Conservation (phyloP, 2,797 vertebrate genomes). For the Melanotaenia nigrans region DNA sequence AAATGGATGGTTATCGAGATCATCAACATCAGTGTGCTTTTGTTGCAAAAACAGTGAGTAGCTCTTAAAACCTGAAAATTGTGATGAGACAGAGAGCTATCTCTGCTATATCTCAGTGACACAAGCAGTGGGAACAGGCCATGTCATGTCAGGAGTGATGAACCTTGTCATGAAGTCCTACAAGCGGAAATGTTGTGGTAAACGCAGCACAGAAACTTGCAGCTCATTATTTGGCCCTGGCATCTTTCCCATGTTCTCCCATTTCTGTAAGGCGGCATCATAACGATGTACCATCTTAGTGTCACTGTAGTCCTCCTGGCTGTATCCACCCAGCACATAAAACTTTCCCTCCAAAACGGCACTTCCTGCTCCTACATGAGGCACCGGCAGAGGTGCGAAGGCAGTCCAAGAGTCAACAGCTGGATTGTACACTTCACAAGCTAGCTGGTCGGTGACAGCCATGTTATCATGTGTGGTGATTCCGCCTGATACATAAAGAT, state of each 20-base stretch:
- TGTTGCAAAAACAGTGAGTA: no score
- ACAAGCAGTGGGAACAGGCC: background rate
- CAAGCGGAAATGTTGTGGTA: slow-evolving; percentile 66
- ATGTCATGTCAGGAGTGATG: background rate
- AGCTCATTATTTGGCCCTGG: slow-evolving; percentile 82
- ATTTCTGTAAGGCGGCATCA: slow-evolving; percentile 64
- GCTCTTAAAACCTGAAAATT: background rate
- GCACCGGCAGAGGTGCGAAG: slow-evolving; percentile 66
- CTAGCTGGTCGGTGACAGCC: slow-evolving; percentile 63
- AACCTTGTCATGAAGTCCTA: slow-evolving; percentile 8
- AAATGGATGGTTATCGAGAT: background rate
- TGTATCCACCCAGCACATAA: slow-evolving; percentile 84
- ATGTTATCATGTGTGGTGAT: slow-evolving; percentile 41
- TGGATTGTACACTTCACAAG: slow-evolving; percentile 78
- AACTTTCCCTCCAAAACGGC: slow-evolving; percentile 79
- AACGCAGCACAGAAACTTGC: slow-evolving; percentile 69
- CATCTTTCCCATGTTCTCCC: slow-evolving; percentile 82
- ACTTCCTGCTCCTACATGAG: slow-evolving; percentile 81
- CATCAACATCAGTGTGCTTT: background rate
- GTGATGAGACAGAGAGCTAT: background rate
- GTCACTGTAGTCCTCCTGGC: slow-evolving; percentile 80
- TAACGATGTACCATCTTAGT: slow-evolving; percentile 76
- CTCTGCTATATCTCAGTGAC: background rate
- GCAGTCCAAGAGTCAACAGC: slow-evolving; percentile 69
- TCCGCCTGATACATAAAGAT: slow-evolving; percentile 80